Percentiles rank a stretch among this genome's conserved stretches.
Conservation (phyloP, 2,113 vertebrate genomes). For the Thymallus thymallus region DNA sequence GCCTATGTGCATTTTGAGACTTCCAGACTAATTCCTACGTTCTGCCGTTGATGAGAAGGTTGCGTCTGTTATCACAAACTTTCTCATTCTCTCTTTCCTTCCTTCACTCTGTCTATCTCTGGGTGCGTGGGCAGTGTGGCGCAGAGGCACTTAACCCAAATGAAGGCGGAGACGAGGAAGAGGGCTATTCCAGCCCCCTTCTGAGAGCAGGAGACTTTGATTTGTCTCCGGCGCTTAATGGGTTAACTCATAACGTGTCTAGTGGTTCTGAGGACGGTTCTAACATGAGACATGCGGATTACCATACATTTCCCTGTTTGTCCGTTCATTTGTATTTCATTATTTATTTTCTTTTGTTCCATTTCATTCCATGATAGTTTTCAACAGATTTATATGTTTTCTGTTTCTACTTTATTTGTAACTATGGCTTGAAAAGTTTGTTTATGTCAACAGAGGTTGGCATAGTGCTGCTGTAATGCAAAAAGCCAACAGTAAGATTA, state of each 20-base stretch:
- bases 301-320: not conserved
- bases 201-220: slow-evolving; percentile 51
- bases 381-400: too few relatives aligned
- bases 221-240: slow-evolving; percentile 30
- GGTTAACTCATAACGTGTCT: slow-evolving; percentile 29
- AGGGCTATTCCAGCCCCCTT: slow-evolving; percentile 53
- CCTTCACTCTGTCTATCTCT: not conserved
- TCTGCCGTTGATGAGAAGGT: not conserved
- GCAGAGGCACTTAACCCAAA: slow-evolving; percentile 55
- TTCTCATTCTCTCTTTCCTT: not conserved
- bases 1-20: too few relatives aligned
- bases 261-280: slow-evolving; percentile 9
- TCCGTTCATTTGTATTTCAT: not conserved
- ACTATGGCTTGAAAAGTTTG: slow-evolving; percentile 11
- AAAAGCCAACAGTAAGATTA: not conserved
- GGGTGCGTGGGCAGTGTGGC: slow-evolving; percentile 35
- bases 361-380: too few relatives aligned
- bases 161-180: slow-evolving; percentile 48
- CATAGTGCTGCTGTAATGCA: not conserved
- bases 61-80: not conserved
- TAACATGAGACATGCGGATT: too few relatives aligned
- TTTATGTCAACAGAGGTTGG: slow-evolving; percentile 26
- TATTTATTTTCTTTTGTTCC: too few relatives aligned
- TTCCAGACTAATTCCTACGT: slow-evolving; percentile 5
- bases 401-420: not conserved